These are phyloP conservation scores for Griposia aprilina DNA, from an alignment of 2,888 invertebrate genomes.

Conservation along the genomic window DNA sequence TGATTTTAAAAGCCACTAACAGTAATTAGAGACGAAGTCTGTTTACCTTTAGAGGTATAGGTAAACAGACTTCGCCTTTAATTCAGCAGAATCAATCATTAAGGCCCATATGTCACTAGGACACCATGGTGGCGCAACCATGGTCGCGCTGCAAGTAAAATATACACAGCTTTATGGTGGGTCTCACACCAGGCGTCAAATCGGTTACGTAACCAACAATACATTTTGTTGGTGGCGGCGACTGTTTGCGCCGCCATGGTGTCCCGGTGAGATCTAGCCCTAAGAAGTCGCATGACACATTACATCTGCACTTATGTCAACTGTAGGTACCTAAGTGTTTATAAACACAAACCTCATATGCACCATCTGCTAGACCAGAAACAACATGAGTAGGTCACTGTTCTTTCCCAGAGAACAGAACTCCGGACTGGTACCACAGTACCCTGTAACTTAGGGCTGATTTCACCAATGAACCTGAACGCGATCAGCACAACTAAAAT, in stretches of 20 bases:
- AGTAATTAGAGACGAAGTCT: neutral
- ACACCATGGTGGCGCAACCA: no score
- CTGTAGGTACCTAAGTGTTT: neutral
- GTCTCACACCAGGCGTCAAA: no score
- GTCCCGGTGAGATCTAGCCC: no score
- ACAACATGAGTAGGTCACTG: neutral
- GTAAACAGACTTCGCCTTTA: no score
- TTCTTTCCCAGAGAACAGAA: no score
- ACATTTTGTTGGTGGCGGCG: no score
- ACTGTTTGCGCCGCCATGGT: no score
- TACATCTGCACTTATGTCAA: neutral
- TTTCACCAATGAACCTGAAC: neutral
- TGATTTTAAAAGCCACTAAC: neutral
- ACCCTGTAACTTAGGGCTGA: neutral
- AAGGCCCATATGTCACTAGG: no score
- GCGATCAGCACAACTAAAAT: neutral
- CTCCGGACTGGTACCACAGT: no score
- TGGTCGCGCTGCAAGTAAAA: no score
- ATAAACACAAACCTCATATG: neutral
- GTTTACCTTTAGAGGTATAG: neutral
- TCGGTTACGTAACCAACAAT: no score
- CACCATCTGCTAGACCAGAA: neutral
- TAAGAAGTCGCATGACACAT: neutral
- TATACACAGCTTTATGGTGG: no score
- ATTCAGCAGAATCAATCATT: neutral